Base-by-base conservation (phyloP, 92 coral and sea anemone genomes). In the Meandrina meandrites region DNA sequence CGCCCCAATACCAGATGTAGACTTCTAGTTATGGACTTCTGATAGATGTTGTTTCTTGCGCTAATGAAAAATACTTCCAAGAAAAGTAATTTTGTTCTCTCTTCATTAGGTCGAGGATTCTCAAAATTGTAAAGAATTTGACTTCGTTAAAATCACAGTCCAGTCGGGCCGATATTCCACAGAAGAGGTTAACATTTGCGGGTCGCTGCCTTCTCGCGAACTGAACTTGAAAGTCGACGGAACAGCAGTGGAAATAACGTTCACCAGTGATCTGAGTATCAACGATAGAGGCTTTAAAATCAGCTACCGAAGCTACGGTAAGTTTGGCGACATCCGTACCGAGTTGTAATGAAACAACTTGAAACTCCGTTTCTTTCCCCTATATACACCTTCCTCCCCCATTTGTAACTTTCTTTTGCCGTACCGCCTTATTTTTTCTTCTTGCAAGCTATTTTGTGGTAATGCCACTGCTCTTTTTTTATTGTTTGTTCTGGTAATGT, bases 221-320 rank as follows among this genome's bases (percentile, higher is more conserved):
- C 16, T 66, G 45, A 76, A 37, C 34, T 60, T 85, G 15, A 66
- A 77, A 30, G 64, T 85, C 5, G 82, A 85, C 0, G 88, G 88
- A 6, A 30, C 32, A 5, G 47, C 66, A 28, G 81, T 85, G 16
- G 82, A 85, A 50, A 62, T 85, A 0, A 62, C 50, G 3, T 85
- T 85, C 75, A 60, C 14, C 5, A 85, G 76, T 47, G 88, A 85
- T 34, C 0, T 1, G 0, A 36, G 58, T 75, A 69, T 85, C 27
- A 78, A 31, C 22, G 62, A 13, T 1, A 76, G 75, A 45, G 88
- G 88, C 62, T 85, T 85, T 35, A 85, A 76, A 56, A 76, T 85
- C 64, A 76, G 76, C 82, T 85, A 85, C 66, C 62, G 36, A 4
- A 54, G 75, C 22, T 85, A 76, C 64, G 88, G 88, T 85, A 76